Base-by-base conservation (phyloP, 2,113 vertebrate genomes). In the Sialia sialis region DNA sequence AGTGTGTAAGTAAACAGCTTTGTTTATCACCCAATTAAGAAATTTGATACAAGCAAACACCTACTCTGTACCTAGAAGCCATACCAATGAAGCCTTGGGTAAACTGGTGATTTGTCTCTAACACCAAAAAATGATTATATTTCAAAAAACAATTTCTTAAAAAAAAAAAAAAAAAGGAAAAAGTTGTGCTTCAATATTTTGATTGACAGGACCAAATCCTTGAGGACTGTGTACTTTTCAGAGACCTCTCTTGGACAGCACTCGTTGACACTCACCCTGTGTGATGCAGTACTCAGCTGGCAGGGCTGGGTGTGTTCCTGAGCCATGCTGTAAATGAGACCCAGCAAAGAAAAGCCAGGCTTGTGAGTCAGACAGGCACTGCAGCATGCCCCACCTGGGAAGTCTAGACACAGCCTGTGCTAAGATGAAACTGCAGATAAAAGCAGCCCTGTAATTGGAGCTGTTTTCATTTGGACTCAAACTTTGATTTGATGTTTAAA, bases 351-450 rank as follows among this genome's bases (percentile, higher is more conserved):
- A 66, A 69, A 92, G 55, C 30, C 87, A 46, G 70, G 78, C 62
- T 18, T 48, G 21, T 90, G 92, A 95, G 85, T 93, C 75, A 94
- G 54, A 55, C 78, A 93, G 78, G 75, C 78, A 90, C 32, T 43
- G 70, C 0, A 0, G 78, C 43, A 5, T 51, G 85, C 92, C 58
- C 46, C 88, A 88, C 85, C 94, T 86, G 67, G 34, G 56, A 54
- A 92, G 92, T 96, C 84, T 85, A 94, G 96, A 94, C 92, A 62
- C 21, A 68, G 87, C 58, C 14, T 70, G 77, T 56, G 36, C 84
- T 64, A 13, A 93, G 78, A 95, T 89, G 82, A 77, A 95, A 55
- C 41, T 29, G 51, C 46, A 94, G 93, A 95, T 96, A 95, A 91
- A 95, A 87, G 16, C 27, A 93, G 46, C 74, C 67, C 55, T 95